Conservation (phyloP, 2,797 vertebrate genomes). For the Cyprinella venusta region DNA sequence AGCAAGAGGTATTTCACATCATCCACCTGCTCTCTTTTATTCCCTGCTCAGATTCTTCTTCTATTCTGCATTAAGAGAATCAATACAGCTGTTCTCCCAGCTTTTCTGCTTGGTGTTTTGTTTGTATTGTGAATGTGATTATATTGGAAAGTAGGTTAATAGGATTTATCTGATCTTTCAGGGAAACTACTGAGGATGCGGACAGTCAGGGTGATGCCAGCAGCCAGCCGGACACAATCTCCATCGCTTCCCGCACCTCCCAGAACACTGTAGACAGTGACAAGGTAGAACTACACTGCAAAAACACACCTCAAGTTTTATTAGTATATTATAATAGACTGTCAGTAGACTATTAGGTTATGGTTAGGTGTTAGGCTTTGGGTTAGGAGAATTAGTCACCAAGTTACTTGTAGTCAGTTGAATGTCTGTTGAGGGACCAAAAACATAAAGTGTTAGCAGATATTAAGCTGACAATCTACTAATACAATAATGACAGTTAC, state of each 20-base stretch:
- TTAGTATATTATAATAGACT: too few species aligned
- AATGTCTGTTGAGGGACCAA: too few species aligned
- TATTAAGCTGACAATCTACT: too few species aligned
- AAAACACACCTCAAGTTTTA: too few species aligned
- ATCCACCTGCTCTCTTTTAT: not conserved
- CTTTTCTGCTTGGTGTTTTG: not conserved
- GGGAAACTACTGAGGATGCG: constrained; percentile 92
- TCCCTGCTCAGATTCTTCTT: not conserved
- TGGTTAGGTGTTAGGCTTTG: too few species aligned
- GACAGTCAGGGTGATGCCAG: constrained; percentile 97
- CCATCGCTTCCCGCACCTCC: constrained; percentile 95
- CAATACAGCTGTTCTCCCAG: not conserved
- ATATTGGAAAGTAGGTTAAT: not conserved
- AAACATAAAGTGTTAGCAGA: too few species aligned
- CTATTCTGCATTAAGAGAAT: not conserved
- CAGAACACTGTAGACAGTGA: constrained; percentile 98
- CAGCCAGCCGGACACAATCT: constrained; percentile 97
- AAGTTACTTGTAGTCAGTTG: too few species aligned
- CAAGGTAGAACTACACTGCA: constrained; percentile 81
- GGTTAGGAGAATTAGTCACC: too few species aligned
- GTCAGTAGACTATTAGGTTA: too few species aligned
- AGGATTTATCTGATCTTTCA: constrained; percentile 65
- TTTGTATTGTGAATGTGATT: not conserved
- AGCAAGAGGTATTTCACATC: constrained; percentile 83
- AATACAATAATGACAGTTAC: too few species aligned